phyloP scores from a whole-genome alignment of 1,140 invertebrate species.

The Ganaspis sp. region DNA sequence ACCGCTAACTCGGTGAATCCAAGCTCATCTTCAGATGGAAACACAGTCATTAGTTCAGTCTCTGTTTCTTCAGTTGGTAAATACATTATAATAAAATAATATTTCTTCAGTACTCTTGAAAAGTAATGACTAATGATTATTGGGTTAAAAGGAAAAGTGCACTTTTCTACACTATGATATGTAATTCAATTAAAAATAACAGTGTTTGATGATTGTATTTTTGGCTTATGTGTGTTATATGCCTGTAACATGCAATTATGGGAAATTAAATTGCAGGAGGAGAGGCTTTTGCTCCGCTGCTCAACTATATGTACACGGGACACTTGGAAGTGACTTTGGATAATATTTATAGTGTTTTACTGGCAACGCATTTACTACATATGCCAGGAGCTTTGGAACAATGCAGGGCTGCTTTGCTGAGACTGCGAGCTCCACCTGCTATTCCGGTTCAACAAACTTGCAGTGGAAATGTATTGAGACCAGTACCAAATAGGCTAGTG shows the following conservation, averaged over 20 bases:
- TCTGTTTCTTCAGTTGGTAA: conserved; percentile 74
- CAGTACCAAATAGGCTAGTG: conserved; percentile 70
- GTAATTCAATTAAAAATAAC: too few relatives aligned
- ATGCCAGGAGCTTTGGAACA: conserved; percentile 85
- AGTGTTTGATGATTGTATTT: too few relatives aligned
- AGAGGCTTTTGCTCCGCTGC: conserved; percentile 83
- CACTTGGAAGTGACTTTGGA: conserved; percentile 82
- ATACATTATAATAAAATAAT: conserved; percentile 36
- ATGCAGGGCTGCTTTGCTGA: conserved; percentile 77
- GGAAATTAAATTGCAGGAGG: conserved; percentile 71
- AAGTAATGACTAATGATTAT: too few relatives aligned
- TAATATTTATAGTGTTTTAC: conserved; percentile 84
- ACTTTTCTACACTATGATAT: too few relatives aligned
- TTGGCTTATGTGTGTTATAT: neutral
- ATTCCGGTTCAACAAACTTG: conserved; percentile 66
- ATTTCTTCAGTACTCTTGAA: too few relatives aligned
- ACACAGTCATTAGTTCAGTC: conserved; percentile 63
- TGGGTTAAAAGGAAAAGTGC: too few relatives aligned
- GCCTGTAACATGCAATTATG: too few relatives aligned
- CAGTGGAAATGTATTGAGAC: conserved; percentile 65
- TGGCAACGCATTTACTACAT: conserved; percentile 85
- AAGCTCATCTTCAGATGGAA: conserved; percentile 28
- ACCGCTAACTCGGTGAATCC: conserved; percentile 57
- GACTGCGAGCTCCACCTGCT: conserved; percentile 64
- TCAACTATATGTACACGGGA: conserved; percentile 88